Conservation (phyloP, 2,888 invertebrate species). For the Orthonychiurus folsomi region DNA sequence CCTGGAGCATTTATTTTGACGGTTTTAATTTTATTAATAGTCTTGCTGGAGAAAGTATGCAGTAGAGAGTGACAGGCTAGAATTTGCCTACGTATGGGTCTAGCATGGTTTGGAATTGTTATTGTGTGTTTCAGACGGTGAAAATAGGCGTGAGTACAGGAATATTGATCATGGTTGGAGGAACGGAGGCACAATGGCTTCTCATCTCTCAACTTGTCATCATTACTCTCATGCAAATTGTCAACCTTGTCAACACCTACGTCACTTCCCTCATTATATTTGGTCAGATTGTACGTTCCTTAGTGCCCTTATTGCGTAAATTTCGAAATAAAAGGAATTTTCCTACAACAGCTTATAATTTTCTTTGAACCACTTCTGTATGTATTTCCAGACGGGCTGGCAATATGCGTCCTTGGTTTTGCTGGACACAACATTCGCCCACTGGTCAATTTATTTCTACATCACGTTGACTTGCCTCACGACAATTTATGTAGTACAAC, state of each 20-base stretch:
- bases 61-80: too few species aligned
- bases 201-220: slow-evolving; percentile 23
- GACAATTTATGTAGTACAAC: slow-evolving; percentile 15
- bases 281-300: slow-evolving; percentile 22
- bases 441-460: slow-evolving; percentile 24
- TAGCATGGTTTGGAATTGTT: too few species aligned
- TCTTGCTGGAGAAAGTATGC: not conserved
- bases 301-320: too few species aligned
- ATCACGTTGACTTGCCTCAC: slow-evolving; percentile 8
- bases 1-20: not conserved
- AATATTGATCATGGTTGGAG: slow-evolving; percentile 15
- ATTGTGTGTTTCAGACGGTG: slow-evolving; percentile 12
- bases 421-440: slow-evolving; percentile 16
- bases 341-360: too few species aligned
- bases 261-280: slow-evolving; percentile 17
- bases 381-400: slow-evolving; percentile 21
- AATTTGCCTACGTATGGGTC: too few species aligned
- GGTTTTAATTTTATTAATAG: slow-evolving; percentile 4
- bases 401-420: slow-evolving; percentile 21
- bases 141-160: slow-evolving; percentile 19
- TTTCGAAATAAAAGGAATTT: too few species aligned
- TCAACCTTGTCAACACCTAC: slow-evolving; percentile 15
- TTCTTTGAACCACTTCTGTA: not conserved
- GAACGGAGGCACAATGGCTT: slow-evolving; percentile 23
- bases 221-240: slow-evolving; percentile 16